Conservation (phyloP, 2,113 vertebrate species). For the Cyprinodon tularosa region DNA sequence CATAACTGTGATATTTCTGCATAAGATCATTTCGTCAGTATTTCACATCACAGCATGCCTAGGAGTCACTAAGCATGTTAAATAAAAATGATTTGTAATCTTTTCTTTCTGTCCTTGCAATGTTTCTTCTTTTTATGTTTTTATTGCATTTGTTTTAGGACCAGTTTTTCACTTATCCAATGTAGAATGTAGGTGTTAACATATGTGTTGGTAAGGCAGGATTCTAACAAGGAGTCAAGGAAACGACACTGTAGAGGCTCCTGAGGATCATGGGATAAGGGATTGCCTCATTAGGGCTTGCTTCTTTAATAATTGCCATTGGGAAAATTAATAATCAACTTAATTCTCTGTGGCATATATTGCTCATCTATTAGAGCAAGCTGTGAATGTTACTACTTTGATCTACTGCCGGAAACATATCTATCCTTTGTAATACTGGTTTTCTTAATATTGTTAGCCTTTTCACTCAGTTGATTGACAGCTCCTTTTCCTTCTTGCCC, state of each 20-base stretch:
- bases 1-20: not conserved
- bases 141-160: not conserved
- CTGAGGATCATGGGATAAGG: slow-evolving; percentile 68
- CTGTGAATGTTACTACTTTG: not conserved
- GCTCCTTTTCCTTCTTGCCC: slow-evolving; percentile 20
- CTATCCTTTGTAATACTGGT: slow-evolving; percentile 11
- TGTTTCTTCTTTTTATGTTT: not conserved
- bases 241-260: slow-evolving; percentile 52
- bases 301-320: slow-evolving; percentile 73
- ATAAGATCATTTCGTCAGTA: not conserved
- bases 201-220: slow-evolving; percentile 10
- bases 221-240: slow-evolving; percentile 22
- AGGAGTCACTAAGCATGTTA: not conserved
- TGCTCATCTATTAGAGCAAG: slow-evolving; percentile 62
- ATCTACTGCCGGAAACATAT: slow-evolving; percentile 10
- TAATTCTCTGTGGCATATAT: slow-evolving; percentile 65
- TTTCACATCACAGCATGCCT: no score
- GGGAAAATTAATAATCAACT: slow-evolving; percentile 78
- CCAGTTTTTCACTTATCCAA: not conserved
- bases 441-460: slow-evolving; percentile 29
- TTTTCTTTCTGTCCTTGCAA: not conserved
- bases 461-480: slow-evolving; percentile 40
- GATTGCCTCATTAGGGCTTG: slow-evolving; percentile 75
- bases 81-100: not conserved
- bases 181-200: not conserved